Conservation (phyloP, 2,888 invertebrate genomes). For the Pherbina coryleti region DNA sequence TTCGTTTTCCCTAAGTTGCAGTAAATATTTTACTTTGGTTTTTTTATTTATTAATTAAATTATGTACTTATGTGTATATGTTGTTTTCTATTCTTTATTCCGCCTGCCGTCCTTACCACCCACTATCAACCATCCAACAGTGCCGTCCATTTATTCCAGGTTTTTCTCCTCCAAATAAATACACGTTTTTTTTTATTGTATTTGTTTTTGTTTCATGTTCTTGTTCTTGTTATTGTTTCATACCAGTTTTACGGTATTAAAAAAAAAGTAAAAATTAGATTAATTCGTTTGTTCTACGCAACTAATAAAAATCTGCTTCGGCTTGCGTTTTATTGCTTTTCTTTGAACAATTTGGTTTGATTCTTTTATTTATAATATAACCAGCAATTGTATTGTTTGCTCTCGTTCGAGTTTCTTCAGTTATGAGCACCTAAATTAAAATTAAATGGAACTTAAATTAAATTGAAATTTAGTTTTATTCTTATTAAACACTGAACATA, state of each 20-base stretch:
- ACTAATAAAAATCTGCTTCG: neutral
- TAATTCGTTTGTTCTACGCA: constrained; percentile 41
- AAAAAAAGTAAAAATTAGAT: neutral
- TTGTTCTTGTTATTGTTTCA: constrained; percentile 49
- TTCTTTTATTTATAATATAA: neutral
- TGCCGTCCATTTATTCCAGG: constrained; percentile 44
- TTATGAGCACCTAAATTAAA: no score
- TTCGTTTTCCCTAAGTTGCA: constrained; percentile 1
- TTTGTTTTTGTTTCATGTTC: constrained; percentile 23
- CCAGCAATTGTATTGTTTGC: neutral
- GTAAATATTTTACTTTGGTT: neutral
- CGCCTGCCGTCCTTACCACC: constrained; percentile 17
- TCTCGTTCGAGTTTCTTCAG: neutral
- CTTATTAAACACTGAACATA: no score
- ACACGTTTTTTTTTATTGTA: constrained; percentile 3
- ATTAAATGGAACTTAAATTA: no score
- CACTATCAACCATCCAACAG: constrained; percentile 14
- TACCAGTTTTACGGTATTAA: neutral
- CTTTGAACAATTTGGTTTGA: neutral
- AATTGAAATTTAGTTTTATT: no score
- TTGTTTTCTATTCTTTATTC: constrained; percentile 40
- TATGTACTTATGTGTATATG: constrained; percentile 36
- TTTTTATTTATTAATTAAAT: constrained; percentile 34
- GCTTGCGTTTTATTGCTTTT: neutral
- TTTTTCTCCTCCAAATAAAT: constrained; percentile 32